phyloP scores from a whole-genome alignment of 2,797 vertebrate genomes.

The Eupleurogrammus muticus region DNA sequence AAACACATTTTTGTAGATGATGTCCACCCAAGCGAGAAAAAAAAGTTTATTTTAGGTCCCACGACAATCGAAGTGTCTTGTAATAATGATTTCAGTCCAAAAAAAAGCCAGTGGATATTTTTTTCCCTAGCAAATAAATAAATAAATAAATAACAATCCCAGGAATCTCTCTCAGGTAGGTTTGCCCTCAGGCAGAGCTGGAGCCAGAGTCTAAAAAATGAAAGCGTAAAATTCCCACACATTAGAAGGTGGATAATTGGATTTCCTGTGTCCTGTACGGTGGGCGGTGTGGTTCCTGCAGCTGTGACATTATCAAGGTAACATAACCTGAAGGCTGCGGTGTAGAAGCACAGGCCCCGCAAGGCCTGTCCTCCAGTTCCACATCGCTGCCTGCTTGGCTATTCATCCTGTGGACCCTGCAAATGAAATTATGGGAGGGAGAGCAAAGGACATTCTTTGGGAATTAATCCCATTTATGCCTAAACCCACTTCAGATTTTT shows the following conservation, averaged over 20 bases:
- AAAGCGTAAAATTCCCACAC: slow-evolving; percentile 79
- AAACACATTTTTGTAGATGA: background rate
- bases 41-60: background rate
- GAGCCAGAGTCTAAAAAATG: slow-evolving; percentile 73
- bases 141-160: slow-evolving; percentile 62
- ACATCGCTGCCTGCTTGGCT: slow-evolving; percentile 82
- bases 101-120: slow-evolving; percentile 41
- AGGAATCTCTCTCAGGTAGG: slow-evolving; percentile 64
- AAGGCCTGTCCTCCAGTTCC: slow-evolving; percentile 80
- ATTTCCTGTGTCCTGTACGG: slow-evolving; percentile 78
- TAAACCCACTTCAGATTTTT: slow-evolving; percentile 84
- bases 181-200: slow-evolving; percentile 57
- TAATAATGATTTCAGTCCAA: slow-evolving; percentile 53
- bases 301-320: slow-evolving; percentile 86
- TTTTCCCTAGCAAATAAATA: slow-evolving; percentile 56
- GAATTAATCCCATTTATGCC: slow-evolving; percentile 87
- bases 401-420: slow-evolving; percentile 84
- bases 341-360: slow-evolving; percentile 68
- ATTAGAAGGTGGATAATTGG: slow-evolving; percentile 78
- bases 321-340: slow-evolving; percentile 84
- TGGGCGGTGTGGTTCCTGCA: slow-evolving; percentile 74
- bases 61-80: slow-evolving; percentile 30
- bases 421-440: slow-evolving; percentile 88
- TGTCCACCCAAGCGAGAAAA: slow-evolving; percentile 14
- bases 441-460: slow-evolving; percentile 87